These are phyloP conservation scores for Stomatorhinus walkeri DNA, from an alignment of 2,797 vertebrate species.

Conservation along the genomic window DNA sequence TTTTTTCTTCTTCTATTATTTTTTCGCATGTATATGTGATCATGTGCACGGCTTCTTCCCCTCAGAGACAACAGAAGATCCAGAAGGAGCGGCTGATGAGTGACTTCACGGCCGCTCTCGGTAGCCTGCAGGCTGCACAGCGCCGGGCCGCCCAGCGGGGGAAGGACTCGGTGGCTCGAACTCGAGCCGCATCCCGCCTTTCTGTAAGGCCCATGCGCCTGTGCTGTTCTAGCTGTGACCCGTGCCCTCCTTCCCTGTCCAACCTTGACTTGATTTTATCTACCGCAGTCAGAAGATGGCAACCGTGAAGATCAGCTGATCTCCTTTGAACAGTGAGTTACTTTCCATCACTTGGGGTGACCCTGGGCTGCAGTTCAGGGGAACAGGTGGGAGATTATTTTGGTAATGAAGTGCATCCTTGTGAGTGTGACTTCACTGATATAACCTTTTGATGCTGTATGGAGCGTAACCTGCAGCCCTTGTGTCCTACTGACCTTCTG, in stretches of 20 bases:
- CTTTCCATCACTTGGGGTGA: slow-evolving; percentile 25
- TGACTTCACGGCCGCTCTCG: slow-evolving; percentile 76
- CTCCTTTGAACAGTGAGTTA: slow-evolving; percentile 84
- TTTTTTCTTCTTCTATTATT: neutral
- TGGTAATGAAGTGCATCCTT: neutral
- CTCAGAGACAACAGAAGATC: slow-evolving; percentile 75
- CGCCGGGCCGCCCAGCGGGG: slow-evolving; percentile 73
- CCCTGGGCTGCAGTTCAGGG: neutral
- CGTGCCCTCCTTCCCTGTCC: neutral
- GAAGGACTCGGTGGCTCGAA: slow-evolving; percentile 73
- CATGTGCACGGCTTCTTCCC: neutral
- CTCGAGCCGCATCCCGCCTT: slow-evolving; percentile 69
- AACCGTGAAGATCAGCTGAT: slow-evolving; percentile 83
- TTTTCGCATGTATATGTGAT: neutral
- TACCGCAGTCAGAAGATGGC: slow-evolving; percentile 70
- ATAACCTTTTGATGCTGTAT: neutral
- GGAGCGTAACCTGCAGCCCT: neutral
- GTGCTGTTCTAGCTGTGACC: neutral
- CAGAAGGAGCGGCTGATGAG: slow-evolving; percentile 81
- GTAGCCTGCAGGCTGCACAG: slow-evolving; percentile 74
- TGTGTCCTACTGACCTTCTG: neutral
- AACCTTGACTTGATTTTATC: slow-evolving; percentile 15
- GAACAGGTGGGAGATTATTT: neutral
- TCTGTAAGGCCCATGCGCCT: slow-evolving; percentile 49
- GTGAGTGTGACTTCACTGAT: neutral